Conservation (phyloP, 92 coral and sea anemone species). For the Zoanthus gigantus region DNA sequence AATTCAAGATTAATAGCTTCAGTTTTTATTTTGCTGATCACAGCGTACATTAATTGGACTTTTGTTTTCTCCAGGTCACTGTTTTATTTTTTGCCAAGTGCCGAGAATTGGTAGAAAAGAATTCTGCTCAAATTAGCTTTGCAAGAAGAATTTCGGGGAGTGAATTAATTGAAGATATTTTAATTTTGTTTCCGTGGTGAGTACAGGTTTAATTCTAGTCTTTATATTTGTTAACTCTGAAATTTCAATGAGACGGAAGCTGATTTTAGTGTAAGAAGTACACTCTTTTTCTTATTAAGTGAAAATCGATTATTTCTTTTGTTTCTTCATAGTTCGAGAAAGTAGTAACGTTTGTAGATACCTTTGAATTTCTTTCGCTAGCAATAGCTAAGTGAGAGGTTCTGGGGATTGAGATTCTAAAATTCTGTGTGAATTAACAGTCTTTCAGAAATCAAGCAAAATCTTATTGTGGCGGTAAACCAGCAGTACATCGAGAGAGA, state of each 20-base stretch:
- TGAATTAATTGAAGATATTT: slow-evolving; percentile 63
- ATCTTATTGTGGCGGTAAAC: slow-evolving; percentile 87
- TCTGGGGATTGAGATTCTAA: background rate
- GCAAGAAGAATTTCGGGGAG: slow-evolving; percentile 61
- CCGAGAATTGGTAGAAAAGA: slow-evolving; percentile 86
- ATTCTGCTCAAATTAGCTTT: slow-evolving; percentile 64
- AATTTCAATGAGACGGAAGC: background rate
- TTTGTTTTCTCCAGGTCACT: slow-evolving; percentile 69
- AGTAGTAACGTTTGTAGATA: too few species aligned
- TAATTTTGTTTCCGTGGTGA: slow-evolving; percentile 79
- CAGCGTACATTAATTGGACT: background rate
- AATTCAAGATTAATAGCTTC: background rate
- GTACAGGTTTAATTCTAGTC: background rate
- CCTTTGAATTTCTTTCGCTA: too few species aligned
- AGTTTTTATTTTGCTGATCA: background rate
- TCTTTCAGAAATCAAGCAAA: slow-evolving; percentile 80
- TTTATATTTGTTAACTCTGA: background rate
- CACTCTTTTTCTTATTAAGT: background rate
- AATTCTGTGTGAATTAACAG: slow-evolving; percentile 37
- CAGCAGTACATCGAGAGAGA: slow-evolving; percentile 83
- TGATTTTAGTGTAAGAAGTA: background rate
- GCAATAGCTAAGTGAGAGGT: too few species aligned
- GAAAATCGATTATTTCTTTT: background rate
- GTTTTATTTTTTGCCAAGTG: slow-evolving; percentile 95
- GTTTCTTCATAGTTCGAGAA: background rate